phyloP scores from a whole-genome alignment of 2,113 vertebrate genomes.

The Cricetomys ansorgei region DNA sequence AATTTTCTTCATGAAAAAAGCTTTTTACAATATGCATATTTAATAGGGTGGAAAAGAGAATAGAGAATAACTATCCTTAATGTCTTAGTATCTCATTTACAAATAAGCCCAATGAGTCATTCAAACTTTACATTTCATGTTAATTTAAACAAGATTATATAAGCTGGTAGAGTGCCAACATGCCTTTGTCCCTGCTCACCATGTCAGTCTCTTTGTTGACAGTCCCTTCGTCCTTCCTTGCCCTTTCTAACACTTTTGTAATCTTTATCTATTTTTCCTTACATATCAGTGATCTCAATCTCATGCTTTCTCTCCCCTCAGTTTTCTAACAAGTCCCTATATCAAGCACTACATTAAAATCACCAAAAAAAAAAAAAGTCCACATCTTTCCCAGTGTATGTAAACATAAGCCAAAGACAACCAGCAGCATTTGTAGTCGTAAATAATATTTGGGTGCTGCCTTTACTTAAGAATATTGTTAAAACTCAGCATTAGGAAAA shows the following conservation, averaged over 20 bases:
- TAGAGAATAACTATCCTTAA: neutral
- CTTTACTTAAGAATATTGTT: neutral
- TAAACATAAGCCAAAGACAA: neutral
- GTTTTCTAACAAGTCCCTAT: neutral
- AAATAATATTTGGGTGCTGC: neutral
- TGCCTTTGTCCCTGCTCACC: neutral
- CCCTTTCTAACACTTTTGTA: neutral
- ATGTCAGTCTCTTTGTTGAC: neutral
- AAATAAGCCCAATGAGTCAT: conserved; percentile 25
- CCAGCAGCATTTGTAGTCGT: neutral
- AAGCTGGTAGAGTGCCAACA: neutral
- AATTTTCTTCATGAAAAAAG: neutral
- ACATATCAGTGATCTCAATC: neutral
- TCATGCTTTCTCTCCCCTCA: neutral
- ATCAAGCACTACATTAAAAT: neutral
- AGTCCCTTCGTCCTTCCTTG: neutral
- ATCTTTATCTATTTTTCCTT: neutral
- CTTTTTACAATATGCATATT: conserved; percentile 24
- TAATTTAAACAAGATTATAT: conserved; percentile 23
- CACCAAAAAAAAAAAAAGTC: neutral
- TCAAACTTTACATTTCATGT: neutral
- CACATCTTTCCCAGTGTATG: neutral
- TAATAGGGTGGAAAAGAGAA: conserved; percentile 35
- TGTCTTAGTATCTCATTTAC: conserved; percentile 34
- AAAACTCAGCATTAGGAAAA: neutral